Evolutionary conservation across 2,113 vertebrate genomes (phyloP).

Genomic region (Spizaetus ornatus): DNA sequence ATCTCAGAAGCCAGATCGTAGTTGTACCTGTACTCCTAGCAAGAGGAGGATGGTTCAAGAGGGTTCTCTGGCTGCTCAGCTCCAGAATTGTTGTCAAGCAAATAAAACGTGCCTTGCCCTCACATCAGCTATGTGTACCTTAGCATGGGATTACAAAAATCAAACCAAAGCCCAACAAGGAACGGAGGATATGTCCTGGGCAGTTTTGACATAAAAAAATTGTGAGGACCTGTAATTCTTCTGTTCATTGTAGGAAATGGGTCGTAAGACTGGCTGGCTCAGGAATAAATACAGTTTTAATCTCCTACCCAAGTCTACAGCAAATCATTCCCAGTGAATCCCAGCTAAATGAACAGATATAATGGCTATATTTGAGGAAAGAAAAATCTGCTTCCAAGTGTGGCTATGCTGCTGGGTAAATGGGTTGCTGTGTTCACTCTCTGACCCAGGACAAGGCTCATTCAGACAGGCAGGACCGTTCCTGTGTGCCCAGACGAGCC

Average conservation of each 20-base stretch:
- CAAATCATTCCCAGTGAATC: neutral
- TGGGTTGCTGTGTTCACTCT: neutral
- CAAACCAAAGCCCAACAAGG: neutral
- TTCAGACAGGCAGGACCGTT: neutral
- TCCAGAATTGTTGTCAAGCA: neutral
- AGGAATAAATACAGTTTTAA: neutral
- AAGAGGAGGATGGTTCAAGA: neutral
- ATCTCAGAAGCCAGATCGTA: neutral
- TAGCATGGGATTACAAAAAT: neutral
- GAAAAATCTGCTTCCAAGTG: neutral
- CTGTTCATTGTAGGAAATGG: neutral
- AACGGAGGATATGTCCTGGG: neutral
- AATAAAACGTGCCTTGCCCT: neutral
- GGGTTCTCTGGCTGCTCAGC: neutral
- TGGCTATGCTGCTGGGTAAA: neutral
- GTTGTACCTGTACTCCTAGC: neutral
- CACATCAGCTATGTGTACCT: neutral
- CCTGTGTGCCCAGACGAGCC: fast-evolving
- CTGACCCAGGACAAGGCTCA: neutral
- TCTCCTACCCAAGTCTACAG: neutral
- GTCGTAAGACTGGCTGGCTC: neutral
- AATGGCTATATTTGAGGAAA: neutral
- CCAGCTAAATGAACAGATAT: neutral
- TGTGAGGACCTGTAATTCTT: neutral
- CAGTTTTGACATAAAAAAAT: neutral